Evolutionary conservation across 2,888 invertebrate genomes (phyloP), one percentile per base, ranked within the genome.

Genomic region (Pheosia tremula): DNA sequence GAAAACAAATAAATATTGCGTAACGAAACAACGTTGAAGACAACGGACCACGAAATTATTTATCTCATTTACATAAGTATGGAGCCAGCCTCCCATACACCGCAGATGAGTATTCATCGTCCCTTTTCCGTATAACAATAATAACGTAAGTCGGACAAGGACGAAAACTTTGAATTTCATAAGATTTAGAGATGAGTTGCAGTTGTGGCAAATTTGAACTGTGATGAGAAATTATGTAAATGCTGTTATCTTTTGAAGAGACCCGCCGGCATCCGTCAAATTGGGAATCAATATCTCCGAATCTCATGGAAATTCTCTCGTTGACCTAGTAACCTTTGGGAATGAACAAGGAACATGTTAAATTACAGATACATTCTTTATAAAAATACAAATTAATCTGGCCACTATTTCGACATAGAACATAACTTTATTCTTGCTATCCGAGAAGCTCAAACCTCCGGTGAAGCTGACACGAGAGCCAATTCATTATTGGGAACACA

Each of bases 11-110:
- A 45, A 56, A 39, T 39, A 47, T 38, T 24, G 56, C 49, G 56
- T 38, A 55, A 47, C 38, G 9, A 39, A 38, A 49, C 9, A 56
- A 36, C 49, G 38, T 7, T 39, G 39, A 55, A 58, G 49, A 58
- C 52, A 38, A 58, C 49, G 54, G 38, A 6, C 24, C 52, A 39
- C 50, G 45, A 56, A 64, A 56, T 58, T 60, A 64, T 58, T 52
- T 60, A 24, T 24, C 57, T 58, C 55, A 65, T 58, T 60, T 65
- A 41, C 65, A 58, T 62, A 47, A 65, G 49, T 62, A 56, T 60
- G 50, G 47, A 47, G 45, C 54, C 10, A n/a, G 24, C 54, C n/a
- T 53, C 45, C 50, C n/a, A 50, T 43, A 11, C 13, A 49, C 52
- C 52, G 37, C 52, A 13, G 47, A 57, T 59, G 13, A 53, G 47